Percentiles rank a stretch among this genome's conserved stretches.
Conservation (phyloP, 1,140 invertebrate genomes). For the Helicoverpa armigera region DNA sequence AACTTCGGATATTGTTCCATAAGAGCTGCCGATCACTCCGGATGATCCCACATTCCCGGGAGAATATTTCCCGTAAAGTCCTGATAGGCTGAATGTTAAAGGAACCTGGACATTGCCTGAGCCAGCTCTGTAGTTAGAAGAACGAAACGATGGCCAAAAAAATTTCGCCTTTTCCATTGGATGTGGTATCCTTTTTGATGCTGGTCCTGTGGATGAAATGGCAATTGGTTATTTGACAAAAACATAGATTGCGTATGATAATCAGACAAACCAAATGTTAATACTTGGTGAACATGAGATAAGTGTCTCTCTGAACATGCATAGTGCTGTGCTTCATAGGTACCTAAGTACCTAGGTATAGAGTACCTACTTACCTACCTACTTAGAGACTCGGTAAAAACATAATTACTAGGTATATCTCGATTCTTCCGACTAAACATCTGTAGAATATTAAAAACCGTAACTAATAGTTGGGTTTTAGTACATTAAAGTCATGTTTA, state of each 20-base stretch:
- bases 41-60: constrained; percentile 37
- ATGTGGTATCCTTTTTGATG: constrained; percentile 47
- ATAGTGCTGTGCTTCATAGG: too few relatives aligned
- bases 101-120: constrained; percentile 69
- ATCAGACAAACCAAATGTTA: too few relatives aligned
- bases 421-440: too few relatives aligned
- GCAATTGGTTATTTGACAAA: constrained; percentile 8
- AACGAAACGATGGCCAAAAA: constrained; percentile 72
- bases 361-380: too few relatives aligned
- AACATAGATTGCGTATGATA: not conserved
- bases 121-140: constrained; percentile 54
- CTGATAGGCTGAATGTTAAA: constrained; percentile 73
- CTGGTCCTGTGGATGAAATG: constrained; percentile 46
- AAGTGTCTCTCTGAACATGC: too few relatives aligned
- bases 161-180: constrained; percentile 65
- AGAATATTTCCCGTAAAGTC: constrained; percentile 66
- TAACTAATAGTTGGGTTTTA: too few relatives aligned
- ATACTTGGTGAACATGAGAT: too few relatives aligned
- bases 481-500: too few relatives aligned
- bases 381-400: too few relatives aligned
- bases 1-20: constrained; percentile 60
- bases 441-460: too few relatives aligned
- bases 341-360: too few relatives aligned
- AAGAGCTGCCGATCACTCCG: constrained; percentile 66
- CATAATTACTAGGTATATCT: too few relatives aligned